Evolutionary conservation across 2,888 invertebrate species (phyloP).

Genomic region (Machimus atricapillus): DNA sequence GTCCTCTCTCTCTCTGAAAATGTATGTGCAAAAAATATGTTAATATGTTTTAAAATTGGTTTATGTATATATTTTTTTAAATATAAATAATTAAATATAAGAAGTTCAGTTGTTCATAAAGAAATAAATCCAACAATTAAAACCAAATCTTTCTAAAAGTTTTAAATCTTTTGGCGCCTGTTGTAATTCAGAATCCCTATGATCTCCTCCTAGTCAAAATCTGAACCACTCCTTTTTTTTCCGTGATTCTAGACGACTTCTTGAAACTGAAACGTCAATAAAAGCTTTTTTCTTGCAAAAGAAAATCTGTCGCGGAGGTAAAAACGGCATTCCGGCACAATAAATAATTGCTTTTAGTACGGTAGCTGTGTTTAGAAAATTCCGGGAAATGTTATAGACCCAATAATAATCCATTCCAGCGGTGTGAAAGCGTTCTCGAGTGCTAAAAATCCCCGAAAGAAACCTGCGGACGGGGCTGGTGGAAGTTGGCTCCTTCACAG

Average conservation of each 20-base stretch:
- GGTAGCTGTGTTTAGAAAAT: neutral
- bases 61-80: too few relatives aligned
- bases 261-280: constrained; percentile 42
- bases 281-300: constrained; percentile 34
- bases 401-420: neutral
- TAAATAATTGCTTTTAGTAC: neutral
- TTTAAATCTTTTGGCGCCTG: neutral
- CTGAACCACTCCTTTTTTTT: neutral
- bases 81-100: too few relatives aligned
- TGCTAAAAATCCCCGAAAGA: neutral
- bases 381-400: neutral
- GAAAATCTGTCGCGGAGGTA: constrained; percentile 8
- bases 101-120: too few relatives aligned
- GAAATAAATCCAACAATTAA: too few relatives aligned
- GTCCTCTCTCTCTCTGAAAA: too few relatives aligned
- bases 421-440: neutral
- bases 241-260: neutral
- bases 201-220: neutral
- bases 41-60: too few relatives aligned
- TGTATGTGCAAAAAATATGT: too few relatives aligned
- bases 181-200: neutral
- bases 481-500: constrained; percentile 20
- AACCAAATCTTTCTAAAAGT: neutral
- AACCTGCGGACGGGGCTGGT: constrained; percentile 1
- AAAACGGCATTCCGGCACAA: constrained; percentile 22